Evolutionary conservation across 2,888 invertebrate species (phyloP), one percentile per base, ranked within the genome.

Genomic region (Epistrophe grossulariae): DNA sequence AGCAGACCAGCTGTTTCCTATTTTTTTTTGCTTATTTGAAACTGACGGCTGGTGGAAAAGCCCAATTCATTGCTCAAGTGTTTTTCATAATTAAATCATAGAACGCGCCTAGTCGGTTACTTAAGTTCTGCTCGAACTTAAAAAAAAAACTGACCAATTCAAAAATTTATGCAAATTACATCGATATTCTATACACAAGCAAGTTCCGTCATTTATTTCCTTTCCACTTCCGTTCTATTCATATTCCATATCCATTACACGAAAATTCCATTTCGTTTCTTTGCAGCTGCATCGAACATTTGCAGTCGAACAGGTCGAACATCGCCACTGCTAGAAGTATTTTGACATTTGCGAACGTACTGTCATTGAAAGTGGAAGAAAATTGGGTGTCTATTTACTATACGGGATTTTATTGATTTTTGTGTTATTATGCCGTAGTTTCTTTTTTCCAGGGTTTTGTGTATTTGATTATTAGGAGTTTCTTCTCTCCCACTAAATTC

Each of bases 401-500:
- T 64, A 85, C 81, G 84, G 57, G 72, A 78, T 81, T 81, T 81
- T 85, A 85, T 85, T 81, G 84, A 85, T 85, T 85, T 81, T 81
- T 85, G 52, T 81, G 60, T 81, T 73, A 85, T 81, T 81, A 81
- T 81, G 84, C 81, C 72, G 81, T 81, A 85, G 81, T 73, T 85
- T 78, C 70, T 64, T 73, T 52, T 31, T 55, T 28, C 55, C 68
- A 68, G 73, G 62, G 60, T 81, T 77, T n/a, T 64, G 24, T 62
- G 76, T 72, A 68, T 59, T 81, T 77, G 24, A 72, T 71, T 66
- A 59, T 35, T 45, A 31, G 15, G 17, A 11, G n/a, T 45, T 74
- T 84, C 31, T 40, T 72, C 9, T 35, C 5, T 19, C 13, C 35
- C 13, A 40, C 2, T 64, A 38, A 13, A 76, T 60, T 66, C 55